Conservation (phyloP, 1,140 invertebrate genomes). For the Drosophila oshimai region DNA sequence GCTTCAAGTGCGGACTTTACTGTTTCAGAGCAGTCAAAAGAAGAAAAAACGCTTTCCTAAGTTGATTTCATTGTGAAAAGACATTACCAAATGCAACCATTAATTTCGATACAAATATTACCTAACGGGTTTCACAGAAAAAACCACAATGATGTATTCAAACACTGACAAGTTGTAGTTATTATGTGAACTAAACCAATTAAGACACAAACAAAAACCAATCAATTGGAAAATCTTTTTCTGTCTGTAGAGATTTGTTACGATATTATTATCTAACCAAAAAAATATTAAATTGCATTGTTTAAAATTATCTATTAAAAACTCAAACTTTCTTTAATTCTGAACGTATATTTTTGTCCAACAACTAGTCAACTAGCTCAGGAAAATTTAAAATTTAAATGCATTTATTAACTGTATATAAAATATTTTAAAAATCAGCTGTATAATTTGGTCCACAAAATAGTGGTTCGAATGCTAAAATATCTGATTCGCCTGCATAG, state of each 20-base stretch:
- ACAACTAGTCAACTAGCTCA: no score
- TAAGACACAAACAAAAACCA: not conserved
- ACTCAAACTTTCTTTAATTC: no score
- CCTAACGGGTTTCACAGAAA: not conserved
- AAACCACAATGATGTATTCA: not conserved
- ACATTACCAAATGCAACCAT: not conserved
- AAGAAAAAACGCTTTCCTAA: not conserved
- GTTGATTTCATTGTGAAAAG: not conserved
- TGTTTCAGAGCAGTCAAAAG: not conserved
- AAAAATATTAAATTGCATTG: no score
- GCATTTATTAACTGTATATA: not conserved
- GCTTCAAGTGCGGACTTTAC: not conserved
- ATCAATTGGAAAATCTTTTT: not conserved
- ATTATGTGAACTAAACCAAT: not conserved
- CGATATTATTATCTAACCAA: no score
- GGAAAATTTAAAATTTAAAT: not conserved
- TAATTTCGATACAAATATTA: not conserved
- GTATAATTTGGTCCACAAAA: not conserved
- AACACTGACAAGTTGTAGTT: not conserved
- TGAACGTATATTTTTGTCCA: no score
- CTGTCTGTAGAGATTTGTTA: no score
- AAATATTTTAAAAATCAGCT: not conserved
- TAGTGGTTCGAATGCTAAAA: not conserved
- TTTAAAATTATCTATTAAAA: no score
- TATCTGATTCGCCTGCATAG: not conserved